Percentiles rank a stretch among this genome's conserved stretches.
These are phyloP conservation scores for Mylabris sibirica DNA, from an alignment of 2,888 invertebrate species.

Conservation along the genomic window DNA sequence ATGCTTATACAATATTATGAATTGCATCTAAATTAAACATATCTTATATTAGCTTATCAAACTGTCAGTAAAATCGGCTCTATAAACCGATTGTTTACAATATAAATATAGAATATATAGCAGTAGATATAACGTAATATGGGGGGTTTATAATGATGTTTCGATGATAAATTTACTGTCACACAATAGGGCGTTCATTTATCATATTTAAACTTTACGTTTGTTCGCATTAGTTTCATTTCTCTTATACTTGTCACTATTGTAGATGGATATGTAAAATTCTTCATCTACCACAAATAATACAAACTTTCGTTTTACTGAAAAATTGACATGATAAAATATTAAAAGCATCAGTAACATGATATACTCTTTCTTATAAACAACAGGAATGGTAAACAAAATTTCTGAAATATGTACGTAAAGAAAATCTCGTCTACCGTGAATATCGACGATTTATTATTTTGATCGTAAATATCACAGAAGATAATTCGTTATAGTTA, in stretches of 20 bases:
- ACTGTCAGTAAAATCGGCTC: not conserved
- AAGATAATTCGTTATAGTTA: too few species aligned
- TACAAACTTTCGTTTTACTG: not conserved
- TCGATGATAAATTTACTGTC: slow-evolving; percentile 11
- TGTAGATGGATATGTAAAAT: not conserved
- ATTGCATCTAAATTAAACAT: not conserved
- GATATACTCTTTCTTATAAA: not conserved
- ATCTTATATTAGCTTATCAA: not conserved
- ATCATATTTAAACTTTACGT: slow-evolving; percentile 8
- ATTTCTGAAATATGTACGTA: not conserved
- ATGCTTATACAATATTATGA: not conserved
- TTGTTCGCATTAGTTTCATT: slow-evolving; percentile 1
- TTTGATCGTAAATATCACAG: too few species aligned
- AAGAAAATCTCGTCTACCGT: too few species aligned
- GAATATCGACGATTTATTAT: too few species aligned
- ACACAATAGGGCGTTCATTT: not conserved
- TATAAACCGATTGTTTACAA: not conserved
- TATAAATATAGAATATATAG: not conserved
- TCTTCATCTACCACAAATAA: not conserved
- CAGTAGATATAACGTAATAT: not conserved
- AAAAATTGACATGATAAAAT: not conserved
- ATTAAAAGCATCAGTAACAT: not conserved
- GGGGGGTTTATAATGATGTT: not conserved
- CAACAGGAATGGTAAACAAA: not conserved
- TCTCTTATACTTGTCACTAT: not conserved